These are phyloP conservation scores for Apotomis betuletana DNA, from an alignment of 2,888 invertebrate species.

Conservation along the genomic window DNA sequence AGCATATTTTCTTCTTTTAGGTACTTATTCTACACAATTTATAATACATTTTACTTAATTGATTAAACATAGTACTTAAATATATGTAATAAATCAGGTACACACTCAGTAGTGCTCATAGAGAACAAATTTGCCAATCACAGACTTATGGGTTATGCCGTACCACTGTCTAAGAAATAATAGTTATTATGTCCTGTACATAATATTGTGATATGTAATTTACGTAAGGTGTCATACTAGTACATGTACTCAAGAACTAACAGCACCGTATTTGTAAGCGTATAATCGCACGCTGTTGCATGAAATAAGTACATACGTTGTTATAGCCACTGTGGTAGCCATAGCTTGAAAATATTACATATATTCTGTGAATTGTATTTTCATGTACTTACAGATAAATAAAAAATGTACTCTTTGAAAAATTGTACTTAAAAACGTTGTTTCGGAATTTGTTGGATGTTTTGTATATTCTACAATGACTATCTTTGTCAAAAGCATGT, in stretches of 20 bases:
- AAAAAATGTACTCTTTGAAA: conserved; percentile 57
- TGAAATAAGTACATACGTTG: conserved; percentile 29
- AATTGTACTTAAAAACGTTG: conserved; percentile 74
- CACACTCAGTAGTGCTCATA: conserved; percentile 34
- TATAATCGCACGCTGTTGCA: conserved; percentile 45
- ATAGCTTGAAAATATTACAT: conserved; percentile 46
- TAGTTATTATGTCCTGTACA: conserved; percentile 32
- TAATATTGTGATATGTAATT: conserved; percentile 50
- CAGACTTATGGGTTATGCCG: conserved; percentile 9
- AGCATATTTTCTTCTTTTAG: conserved; percentile 44
- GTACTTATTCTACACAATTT: conserved; percentile 13
- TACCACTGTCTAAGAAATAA: conserved; percentile 4
- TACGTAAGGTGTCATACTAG: conserved; percentile 42
- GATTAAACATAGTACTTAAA: conserved; percentile 33
- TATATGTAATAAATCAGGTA: conserved; percentile 23
- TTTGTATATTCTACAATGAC: conserved; percentile 76
- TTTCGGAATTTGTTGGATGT: conserved; percentile 74
- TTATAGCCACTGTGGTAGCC: conserved; percentile 27
- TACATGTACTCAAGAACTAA: conserved; percentile 47
- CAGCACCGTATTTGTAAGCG: conserved; percentile 50
- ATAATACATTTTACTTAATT: conserved; percentile 22
- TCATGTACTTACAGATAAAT: conserved; percentile 57
- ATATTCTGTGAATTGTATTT: conserved; percentile 63
- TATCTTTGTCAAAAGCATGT: conserved; percentile 76
- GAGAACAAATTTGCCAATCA: conserved; percentile 19